phyloP scores from a whole-genome alignment of 30 jellyfish, hydroid and myxozoan genomes.

The Morbakka virulenta region DNA sequence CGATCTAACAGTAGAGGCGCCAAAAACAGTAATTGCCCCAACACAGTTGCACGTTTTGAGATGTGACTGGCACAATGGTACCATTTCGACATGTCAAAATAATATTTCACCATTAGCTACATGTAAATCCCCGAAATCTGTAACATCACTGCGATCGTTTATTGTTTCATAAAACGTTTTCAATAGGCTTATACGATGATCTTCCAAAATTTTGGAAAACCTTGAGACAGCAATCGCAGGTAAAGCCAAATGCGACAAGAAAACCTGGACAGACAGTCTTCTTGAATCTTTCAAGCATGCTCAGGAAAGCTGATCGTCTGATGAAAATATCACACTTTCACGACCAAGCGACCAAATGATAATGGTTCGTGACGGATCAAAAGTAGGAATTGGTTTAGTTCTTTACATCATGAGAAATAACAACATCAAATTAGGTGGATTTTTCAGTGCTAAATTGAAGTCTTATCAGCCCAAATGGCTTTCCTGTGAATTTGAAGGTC shows the following conservation, averaged over 20 bases:
- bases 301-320: background rate
- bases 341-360: background rate
- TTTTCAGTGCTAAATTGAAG: too few species aligned
- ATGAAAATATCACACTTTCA: background rate
- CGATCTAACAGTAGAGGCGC: background rate
- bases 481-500: too few species aligned
- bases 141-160: background rate
- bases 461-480: too few species aligned
- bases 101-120: background rate
- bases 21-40: background rate
- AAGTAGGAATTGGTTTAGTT: background rate
- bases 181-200: background rate
- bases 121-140: background rate
- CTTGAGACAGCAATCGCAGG: background rate
- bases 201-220: background rate
- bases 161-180: background rate
- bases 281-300: background rate
- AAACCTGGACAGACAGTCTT: background rate
- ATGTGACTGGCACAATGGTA: background rate
- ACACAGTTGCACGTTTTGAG: background rate
- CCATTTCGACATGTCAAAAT: too few species aligned
- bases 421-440: background rate
- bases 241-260: background rate
- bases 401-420: background rate
- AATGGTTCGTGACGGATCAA: background rate